A percentile compares a stretch with the other conserved stretches of the same genome.
These are phyloP conservation scores for Emydoidea blandingii DNA, from an alignment of 2,797 vertebrate genomes.

Conservation along the genomic window DNA sequence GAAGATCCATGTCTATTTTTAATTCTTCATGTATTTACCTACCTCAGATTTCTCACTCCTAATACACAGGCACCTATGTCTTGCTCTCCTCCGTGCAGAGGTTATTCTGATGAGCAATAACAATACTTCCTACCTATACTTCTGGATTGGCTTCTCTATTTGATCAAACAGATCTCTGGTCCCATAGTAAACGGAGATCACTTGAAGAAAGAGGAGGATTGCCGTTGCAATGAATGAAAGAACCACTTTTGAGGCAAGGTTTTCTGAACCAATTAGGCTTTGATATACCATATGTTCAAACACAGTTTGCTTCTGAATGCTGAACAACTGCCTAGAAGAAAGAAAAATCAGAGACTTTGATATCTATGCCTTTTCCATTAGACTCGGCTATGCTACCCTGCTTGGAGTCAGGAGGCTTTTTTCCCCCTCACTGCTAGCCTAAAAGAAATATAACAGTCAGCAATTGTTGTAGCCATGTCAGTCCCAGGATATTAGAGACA, in stretches of 20 bases:
- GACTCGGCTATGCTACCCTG: constrained; percentile 15
- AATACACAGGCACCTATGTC: not conserved
- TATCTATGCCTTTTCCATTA: constrained; percentile 6
- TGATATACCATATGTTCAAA: not conserved
- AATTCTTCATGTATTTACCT: not conserved
- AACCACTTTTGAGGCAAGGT: not conserved
- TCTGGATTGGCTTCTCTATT: not conserved
- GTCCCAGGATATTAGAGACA: not conserved
- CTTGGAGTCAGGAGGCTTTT: constrained; percentile 21
- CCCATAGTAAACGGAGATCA: not conserved
- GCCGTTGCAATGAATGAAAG: constrained; percentile 1
- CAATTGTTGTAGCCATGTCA: not conserved
- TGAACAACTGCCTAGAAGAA: not conserved
- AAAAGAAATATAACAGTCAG: not conserved
- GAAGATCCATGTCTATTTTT: not conserved
- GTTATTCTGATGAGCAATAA: not conserved
- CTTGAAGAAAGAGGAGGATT: not conserved
- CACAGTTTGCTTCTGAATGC: not conserved
- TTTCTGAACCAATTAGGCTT: not conserved
- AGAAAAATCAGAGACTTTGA: constrained; percentile 15
- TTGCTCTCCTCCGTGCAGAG: not conserved
- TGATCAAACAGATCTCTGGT: not conserved
- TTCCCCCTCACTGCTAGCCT: not conserved
- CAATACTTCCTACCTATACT: not conserved
- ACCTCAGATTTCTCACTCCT: not conserved